Evolutionary conservation across 37 sponge, comb jelly and placozoan genomes (phyloP), one percentile per base, ranked within the genome.

Genomic region (Bolinopsis microptera): DNA sequence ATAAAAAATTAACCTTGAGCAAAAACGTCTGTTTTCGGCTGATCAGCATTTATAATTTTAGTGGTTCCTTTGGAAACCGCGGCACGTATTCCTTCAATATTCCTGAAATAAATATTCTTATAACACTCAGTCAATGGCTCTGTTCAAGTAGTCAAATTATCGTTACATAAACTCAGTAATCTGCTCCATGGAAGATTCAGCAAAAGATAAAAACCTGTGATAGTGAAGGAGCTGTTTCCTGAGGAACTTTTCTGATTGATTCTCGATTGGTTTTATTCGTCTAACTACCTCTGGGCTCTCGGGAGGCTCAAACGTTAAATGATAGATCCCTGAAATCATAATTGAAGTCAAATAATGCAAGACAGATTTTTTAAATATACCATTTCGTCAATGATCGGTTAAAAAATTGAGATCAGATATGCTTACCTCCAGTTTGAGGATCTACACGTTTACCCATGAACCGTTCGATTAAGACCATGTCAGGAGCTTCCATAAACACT

Each of bases 401-500:
- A 68, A 68, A 68, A 48, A 48, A 48, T 48, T 48, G 61, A 48
- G n/a, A 48, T 48, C 13, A 48, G 5, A 48, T 48, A 48, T 48
- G 61, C 94, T 24, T 80, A 96, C 97, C 98, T 95, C 96, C 97
- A 75, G 97, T 98, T 21, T 96, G 68, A 32, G 97, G 94, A 83
- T 98, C 98, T 3, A 98, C 88, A 27, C 98, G 94, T 83, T 98
- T 98, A 0, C 97, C 98, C 34, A 93, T 74, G 68, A 94, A 96
- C 30, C 98, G 37, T 83, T 96, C 98, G 16, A 95, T 32, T 61
- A 97, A 93, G 0, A 96, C 98, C 21, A 88, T 28, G 39, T 97
- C 96, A 35, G 95, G 93, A 30, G 95, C 96, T 22, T 94, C 95
- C 38, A 98, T 94, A 38, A 96, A 96, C 35, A 98, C 96, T 97